Conservation (phyloP, 1,140 invertebrate species). For the Sarcophaga peregrina region DNA sequence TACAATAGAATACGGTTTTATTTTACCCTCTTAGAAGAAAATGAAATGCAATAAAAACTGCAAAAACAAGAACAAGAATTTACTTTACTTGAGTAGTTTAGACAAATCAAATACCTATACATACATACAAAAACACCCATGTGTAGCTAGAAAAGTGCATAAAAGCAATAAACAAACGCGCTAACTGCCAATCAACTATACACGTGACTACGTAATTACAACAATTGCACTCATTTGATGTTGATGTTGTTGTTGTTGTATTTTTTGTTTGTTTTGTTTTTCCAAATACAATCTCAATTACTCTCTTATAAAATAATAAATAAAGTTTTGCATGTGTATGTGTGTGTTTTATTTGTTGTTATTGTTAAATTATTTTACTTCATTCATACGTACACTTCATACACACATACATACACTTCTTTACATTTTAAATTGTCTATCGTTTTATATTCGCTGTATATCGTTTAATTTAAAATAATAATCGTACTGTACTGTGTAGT, state of each 20-base stretch:
- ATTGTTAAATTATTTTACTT: not conserved
- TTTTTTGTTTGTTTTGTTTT: not conserved
- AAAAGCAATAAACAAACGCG: constrained; percentile 27
- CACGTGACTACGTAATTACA: constrained; percentile 35
- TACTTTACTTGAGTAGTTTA: no score
- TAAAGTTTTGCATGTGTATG: not conserved
- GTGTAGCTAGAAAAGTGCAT: not conserved
- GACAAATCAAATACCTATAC: not conserved
- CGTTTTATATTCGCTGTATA: not conserved
- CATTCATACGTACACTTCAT: not conserved
- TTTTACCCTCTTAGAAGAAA: constrained; percentile 4
- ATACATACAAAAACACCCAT: not conserved
- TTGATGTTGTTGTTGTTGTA: no score
- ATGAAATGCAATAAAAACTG: no score
- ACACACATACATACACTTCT: not conserved
- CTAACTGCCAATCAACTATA: constrained; percentile 33
- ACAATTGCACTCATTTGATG: constrained; percentile 23
- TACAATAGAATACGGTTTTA: not conserved
- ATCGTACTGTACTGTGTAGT: no score
- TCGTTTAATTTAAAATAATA: no score
- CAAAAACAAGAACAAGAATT: no score
- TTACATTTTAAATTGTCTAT: not conserved
- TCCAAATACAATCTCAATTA: not conserved
- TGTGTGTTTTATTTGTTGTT: constrained; percentile 9
- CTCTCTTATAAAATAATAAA: not conserved